Base-by-base conservation (phyloP, 2,888 invertebrate species). In the Agrochola litura region DNA sequence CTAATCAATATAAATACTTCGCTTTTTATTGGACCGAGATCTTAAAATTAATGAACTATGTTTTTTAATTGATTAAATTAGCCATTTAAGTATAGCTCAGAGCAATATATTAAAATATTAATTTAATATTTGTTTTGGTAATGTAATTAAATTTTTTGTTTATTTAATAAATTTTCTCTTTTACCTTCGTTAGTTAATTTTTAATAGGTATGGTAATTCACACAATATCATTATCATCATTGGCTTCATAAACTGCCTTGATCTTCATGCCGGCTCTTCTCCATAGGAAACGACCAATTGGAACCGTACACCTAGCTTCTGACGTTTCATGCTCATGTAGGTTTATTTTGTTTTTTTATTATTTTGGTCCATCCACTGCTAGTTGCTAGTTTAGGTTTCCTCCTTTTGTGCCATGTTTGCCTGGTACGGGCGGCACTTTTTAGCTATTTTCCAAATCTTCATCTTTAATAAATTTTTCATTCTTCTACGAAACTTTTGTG, bases 1-100 rank as follows among this genome's bases (percentile, higher is more conserved):
- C 0, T 19, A 68, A 41, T 79, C 58, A 58, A 82, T 82, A 79
- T 22, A 43, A 56, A 66, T 64, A 46, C 56, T 64, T 82, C 4
- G 25, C 6, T 37, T 58, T 52, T 58, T 54, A 25, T 25, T 58
- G 19, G 43, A 58, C 22, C n/a, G n/a, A 37, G 1, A 54, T 79
- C 64, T 76, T 82, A n/a, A 68, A 76, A 64, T 76, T 52, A 76
- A 19, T 5, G 49, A 41, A 60, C 16, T 16, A 19, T n/a, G 37
- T 65, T 65, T 54, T 54, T 56, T 69, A 82, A 76, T 80, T 82
- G 82, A 69, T 77, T 80, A 56, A 69, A 80, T 82, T 82, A 82
- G 82, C 46, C 46, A 52, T 82, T 69, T 49, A 37, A 43, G 64
- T 52, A 58, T 64, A 54, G 43, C 46, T 65, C 37, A 30, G n/a